Conservation (phyloP, 2,888 invertebrate species). For the Himalopsyche tibetana region DNA sequence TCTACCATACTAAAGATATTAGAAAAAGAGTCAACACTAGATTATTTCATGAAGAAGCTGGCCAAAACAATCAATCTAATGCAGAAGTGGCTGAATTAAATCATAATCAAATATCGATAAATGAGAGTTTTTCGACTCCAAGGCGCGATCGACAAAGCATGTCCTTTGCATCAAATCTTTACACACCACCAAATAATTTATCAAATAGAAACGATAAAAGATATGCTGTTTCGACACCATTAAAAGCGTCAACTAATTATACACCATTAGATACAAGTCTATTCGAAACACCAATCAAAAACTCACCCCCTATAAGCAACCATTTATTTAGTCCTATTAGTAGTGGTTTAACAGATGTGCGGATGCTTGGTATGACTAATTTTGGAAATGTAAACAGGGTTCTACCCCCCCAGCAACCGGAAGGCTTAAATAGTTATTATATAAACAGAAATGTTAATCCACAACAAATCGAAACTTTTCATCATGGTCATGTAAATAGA, state of each 20-base stretch:
- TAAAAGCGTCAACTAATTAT: background rate
- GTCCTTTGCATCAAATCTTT: background rate
- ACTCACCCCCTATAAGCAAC: background rate
- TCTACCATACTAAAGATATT: background rate
- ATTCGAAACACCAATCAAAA: background rate
- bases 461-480: too few relatives aligned
- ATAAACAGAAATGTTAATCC: background rate
- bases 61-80: background rate
- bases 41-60: background rate
- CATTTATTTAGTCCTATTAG: slow-evolving; percentile 13
- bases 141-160: background rate
- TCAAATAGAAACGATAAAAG: background rate
- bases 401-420: too few relatives aligned
- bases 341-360: background rate
- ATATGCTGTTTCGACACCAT: slow-evolving; percentile 12
- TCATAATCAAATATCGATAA: background rate
- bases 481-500: too few relatives aligned
- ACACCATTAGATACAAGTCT: background rate
- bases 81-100: background rate
- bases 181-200: background rate
- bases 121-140: background rate
- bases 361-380: background rate
- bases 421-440: background rate
- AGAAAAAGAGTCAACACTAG: slow-evolving; percentile 19
- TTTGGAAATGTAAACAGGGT: too few relatives aligned